Evolutionary conservation across 30 jellyfish, hydroid and myxozoan genomes (phyloP), one percentile per base, ranked within the genome.

Genomic region (Aurelia coerulea): DNA sequence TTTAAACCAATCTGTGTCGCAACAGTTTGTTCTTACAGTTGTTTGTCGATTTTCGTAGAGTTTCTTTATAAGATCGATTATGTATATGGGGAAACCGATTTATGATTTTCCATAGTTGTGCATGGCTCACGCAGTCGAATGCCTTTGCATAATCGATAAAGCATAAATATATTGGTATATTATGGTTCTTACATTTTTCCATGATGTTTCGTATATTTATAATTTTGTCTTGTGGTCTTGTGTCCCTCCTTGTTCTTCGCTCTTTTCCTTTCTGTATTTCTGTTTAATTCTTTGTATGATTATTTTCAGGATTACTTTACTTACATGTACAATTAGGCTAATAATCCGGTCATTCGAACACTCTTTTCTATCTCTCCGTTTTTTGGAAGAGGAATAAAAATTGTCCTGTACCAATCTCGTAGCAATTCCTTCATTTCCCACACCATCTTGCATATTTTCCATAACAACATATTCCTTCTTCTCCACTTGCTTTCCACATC

Each of bases 161-260:
- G 29, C 29, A 23, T 23, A 23, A 23, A 23, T 23, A 23, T 23
- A 23, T 23, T 23, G 29, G 29, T 23, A 23, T 23, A 23, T 23
- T 23, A 23, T 23, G 29, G 29, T 23, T 23, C 29, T 23, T 23
- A 23, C 29, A 23, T 23, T 23, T 23, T 23, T 23, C 29, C 29
- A 23, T 23, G 29, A 23, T 23, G 29, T 23, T 23, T 23, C 29
- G 29, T 23, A 23, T 23, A 23, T 23, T 23, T 23, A 23, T 23
- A 23, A 23, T 23, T 23, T 23, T 23, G 29, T 23, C 29, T 23
- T 23, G 29, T 23, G 29, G 29, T 23, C 29, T 23, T 23, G 29
- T 23, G 29, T 23, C 29, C 91, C 91, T 16, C 76, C 91, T 65
- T 81, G 91, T 65, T 81, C 84, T 32, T 65, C 86, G 10, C 63